Base-by-base conservation (phyloP, 2,113 vertebrate species). In the Pygoscelis antarcticus region DNA sequence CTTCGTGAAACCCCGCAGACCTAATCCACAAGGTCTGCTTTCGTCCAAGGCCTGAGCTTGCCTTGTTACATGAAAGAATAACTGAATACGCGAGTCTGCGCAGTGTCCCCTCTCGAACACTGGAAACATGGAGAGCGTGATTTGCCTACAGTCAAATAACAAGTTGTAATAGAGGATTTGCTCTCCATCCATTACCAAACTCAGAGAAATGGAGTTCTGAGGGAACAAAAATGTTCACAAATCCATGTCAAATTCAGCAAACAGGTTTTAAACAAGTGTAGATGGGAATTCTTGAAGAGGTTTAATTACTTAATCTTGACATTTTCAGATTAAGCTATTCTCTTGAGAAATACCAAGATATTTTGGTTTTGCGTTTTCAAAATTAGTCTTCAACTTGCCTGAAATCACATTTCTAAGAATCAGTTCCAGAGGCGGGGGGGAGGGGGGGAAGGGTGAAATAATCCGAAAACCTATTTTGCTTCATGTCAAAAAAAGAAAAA, bases 201-300 rank as follows among this genome's bases (percentile, higher is more conserved):
- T 80, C 55, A 23, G 32, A 78, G 14, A 80, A 62, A 62, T 3
- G 7, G 4, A 58, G 17, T 38, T 74, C 23, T 17, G 34, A 77
- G 6, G 18, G 32, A 60, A 51, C 5, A 40, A 68, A 78, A 64
- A 6, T 0, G 0, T 55, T 71, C 69, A 46, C 6, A 69, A 68
- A 49, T 11, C 16, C 18, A 47, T 3, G 4, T 11, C 19, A 81
- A 84, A 77, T 46, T 92, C 69, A 93, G 57, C 32, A 75, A 57
- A 21, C 1, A 5, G 6, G 18, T 58, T 87, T 54, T 38, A 3
- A n/a, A 44, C 20, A 52, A 34, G 3, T 1, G 2, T 17, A 52
- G 26, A 36, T 34, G 2, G 18, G 5, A 10, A 76, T 57, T 36
- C 54, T 32, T 80, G 14, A 69, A 69, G 26, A 78, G 8, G 9